Base-by-base conservation (phyloP, 2,113 vertebrate genomes). In the Antennarius striatus region DNA sequence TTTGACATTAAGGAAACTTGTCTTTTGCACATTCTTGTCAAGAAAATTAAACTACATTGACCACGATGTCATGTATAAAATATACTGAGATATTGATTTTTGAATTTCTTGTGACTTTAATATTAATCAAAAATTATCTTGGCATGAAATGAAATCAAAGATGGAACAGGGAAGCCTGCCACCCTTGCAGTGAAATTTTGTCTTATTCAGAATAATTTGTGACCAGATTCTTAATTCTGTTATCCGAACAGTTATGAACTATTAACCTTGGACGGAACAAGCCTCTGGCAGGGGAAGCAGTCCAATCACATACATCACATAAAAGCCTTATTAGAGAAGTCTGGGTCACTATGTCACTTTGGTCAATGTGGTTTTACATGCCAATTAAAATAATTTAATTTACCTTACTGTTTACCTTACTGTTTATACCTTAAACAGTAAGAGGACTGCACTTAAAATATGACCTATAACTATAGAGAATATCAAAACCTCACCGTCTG, bases 401-500 rank as follows among this genome's bases (percentile, higher is more conserved):
- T 10, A 40, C 10, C 15, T 16, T 15, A 40, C 5, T 40, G 22
- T 40, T 6, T 10, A 40, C 10, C 15, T 16, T 15, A 40, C 5
- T 40, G 22, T 22, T 22, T 22, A 22, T 22, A 22, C 22, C n/a
- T n/a, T n/a, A n/a, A n/a, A n/a, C n/a, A n/a, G n/a, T n/a, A n/a
- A n/a, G 0, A 3, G 16, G 11, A 9, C 0, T 2, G 4, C 4
- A 10, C 10, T n/a, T 0, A n/a, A 4, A 59, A 3, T 1, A 16
- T 12, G 3, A 10, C 12, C 1, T 15, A 40, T 13, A 69, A 16
- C 10, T 11, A 39, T n/a, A 7, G 1, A 40, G 3, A 63, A 71
- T 8, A 29, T 0, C 2, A 13, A 17, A 47, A 46, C 4, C 81
- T 30, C 89, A 94, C 93, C 92, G 90, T 85, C 57, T 88, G 87